Conservation (phyloP, 2,888 invertebrate genomes). For the Zeuzera pyrina region DNA sequence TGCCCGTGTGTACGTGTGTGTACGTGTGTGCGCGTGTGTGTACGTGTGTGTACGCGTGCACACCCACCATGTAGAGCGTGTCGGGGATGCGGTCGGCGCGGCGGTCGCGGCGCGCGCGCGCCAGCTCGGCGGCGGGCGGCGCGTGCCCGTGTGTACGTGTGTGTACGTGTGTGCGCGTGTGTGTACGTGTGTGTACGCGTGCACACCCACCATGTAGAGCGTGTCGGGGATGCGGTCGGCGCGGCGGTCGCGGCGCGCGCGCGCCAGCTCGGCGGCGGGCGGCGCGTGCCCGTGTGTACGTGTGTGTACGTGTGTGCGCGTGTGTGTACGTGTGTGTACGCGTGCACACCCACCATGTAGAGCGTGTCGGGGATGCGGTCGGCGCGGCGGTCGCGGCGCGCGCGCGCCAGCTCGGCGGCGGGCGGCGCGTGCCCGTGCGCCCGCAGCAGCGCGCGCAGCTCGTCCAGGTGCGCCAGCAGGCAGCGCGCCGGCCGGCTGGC, state of each 20-base stretch:
- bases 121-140: slow-evolving; percentile 82
- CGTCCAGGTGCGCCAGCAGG: slow-evolving; percentile 96
- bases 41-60: too few species aligned
- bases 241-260: slow-evolving; percentile 80
- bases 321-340: too few species aligned
- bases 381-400: slow-evolving; percentile 80
- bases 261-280: slow-evolving; percentile 81
- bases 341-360: slow-evolving; percentile 82
- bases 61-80: slow-evolving; percentile 88
- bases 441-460: slow-evolving; percentile 92
- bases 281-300: too few species aligned
- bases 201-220: slow-evolving; percentile 82
- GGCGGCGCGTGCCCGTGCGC: slow-evolving; percentile 94
- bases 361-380: slow-evolving; percentile 93
- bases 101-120: slow-evolving; percentile 79
- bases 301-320: too few species aligned
- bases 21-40: too few species aligned
- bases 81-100: slow-evolving; percentile 91
- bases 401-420: slow-evolving; percentile 80
- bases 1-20: too few species aligned
- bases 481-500: slow-evolving; percentile 88
- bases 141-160: too few species aligned
- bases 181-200: too few species aligned
- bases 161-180: too few species aligned
- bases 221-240: slow-evolving; percentile 93